Evolutionary conservation across 64 coral and sea anemone species (phyloP).

Genomic region (Trachythela sp.): DNA sequence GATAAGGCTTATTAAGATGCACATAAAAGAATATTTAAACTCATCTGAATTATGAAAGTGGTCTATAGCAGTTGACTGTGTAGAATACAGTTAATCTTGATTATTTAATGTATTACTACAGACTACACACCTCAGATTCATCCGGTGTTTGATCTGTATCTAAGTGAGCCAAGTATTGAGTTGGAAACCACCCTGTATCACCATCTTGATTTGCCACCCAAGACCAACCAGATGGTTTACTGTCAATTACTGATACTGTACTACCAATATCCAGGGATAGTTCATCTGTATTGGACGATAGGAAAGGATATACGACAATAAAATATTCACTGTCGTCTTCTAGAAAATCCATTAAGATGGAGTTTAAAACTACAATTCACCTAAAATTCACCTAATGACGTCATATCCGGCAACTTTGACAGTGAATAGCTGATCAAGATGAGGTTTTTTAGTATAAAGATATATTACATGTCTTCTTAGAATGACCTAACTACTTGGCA

Average conservation of each 20-base stretch:
- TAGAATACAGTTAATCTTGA: too few species aligned
- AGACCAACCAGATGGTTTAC: not conserved
- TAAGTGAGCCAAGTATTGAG: not conserved
- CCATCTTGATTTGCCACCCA: not conserved
- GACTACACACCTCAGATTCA: not conserved
- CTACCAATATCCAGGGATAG: not conserved
- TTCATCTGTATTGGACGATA: not conserved
- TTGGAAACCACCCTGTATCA: slow-evolving; percentile 20
- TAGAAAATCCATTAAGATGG: not conserved
- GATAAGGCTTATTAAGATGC: too few species aligned
- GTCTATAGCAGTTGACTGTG: too few species aligned
- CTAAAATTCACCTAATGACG: too few species aligned
- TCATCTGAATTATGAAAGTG: too few species aligned
- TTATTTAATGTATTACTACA: not conserved
- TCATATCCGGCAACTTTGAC: too few species aligned
- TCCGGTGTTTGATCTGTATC: not conserved
- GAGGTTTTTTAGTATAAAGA: too few species aligned
- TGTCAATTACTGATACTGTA: not conserved
- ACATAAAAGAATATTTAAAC: too few species aligned
- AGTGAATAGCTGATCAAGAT: too few species aligned
- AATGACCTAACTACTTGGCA: too few species aligned
- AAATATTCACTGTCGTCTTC: not conserved
- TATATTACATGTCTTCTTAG: too few species aligned
- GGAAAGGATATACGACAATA: not conserved
- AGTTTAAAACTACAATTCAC: too few species aligned